Evolutionary conservation across 2,888 invertebrate genomes (phyloP), one percentile per base, ranked within the genome.

Genomic region (Oligia latruncula): DNA sequence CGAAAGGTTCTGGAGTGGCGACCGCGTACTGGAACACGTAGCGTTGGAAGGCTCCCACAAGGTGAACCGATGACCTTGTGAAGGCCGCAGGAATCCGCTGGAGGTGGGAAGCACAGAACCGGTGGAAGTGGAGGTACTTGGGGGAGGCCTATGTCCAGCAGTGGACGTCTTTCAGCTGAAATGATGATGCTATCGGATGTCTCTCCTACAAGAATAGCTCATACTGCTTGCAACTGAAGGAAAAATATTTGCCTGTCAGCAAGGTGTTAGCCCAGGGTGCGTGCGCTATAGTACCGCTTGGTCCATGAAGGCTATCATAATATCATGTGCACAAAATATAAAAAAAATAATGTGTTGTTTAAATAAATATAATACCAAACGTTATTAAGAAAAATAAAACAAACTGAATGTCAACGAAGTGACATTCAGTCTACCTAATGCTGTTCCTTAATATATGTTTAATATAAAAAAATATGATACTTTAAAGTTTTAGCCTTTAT

Each of bases 401-500:
- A 60, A 35, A 55, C 17, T 17, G 0, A 64, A 64, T 73, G 52
- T 73, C 68, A 78, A 60, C 46, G 43, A 43, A 17, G 40, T 71
- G 70, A 43, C 65, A 84, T 62, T 83, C 20, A 67, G 13, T 60
- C 5, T n/a, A n/a, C n/a, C n/a, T 43, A 49, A 65, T 46, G 58
- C 40, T 60, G 23, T 67, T 52, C 52, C 60, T 58, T 60, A 68
- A 35, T 81, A 40, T 2, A 13, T 23, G 23, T 40, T 66, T 23
- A 23, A 40, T 13, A 40, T 40, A 23, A 40, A 66, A 40, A 13
- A 40, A 0, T 66, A 23, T 23, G 13, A 23, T 23, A 66, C 40
- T 43, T 43, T 66, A 40, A 66, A 23, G 23, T 23, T 66, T 65
- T 40, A 11, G 64, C 11, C 17, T 11, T 5, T 20, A 5, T 3